Conservation (phyloP, 2,797 vertebrate genomes). For the Catostomus latipinnis region DNA sequence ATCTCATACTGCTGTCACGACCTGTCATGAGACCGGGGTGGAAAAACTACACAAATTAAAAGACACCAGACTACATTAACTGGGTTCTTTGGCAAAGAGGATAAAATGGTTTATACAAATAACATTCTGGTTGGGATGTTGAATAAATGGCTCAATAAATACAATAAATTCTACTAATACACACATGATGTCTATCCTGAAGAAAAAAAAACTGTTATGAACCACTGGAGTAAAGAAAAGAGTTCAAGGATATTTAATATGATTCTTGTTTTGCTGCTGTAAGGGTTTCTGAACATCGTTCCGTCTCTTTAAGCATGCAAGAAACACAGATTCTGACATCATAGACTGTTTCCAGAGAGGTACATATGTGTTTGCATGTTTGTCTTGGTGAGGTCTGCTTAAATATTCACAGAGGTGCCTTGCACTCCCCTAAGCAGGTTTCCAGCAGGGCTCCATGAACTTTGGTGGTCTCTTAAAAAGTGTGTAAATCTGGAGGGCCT, state of each 20-base stretch:
- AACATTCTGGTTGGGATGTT: too few species aligned
- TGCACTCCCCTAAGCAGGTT: conserved; percentile 21
- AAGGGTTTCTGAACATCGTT: neutral
- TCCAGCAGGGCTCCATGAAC: conserved; percentile 35
- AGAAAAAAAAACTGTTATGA: too few species aligned
- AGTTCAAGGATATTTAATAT: conserved; percentile 6
- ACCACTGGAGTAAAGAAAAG: neutral
- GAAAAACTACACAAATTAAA: too few species aligned
- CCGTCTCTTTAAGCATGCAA: neutral
- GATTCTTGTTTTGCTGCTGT: neutral
- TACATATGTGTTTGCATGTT: conserved; percentile 17
- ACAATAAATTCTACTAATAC: too few species aligned
- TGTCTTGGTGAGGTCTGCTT: conserved; percentile 41
- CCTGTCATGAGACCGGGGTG: too few species aligned
- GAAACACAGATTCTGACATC: conserved; percentile 25
- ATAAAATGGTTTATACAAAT: too few species aligned
- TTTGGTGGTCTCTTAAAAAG: conserved; percentile 57
- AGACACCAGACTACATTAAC: too few species aligned
- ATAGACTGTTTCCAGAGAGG: conserved; percentile 21
- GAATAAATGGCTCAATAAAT: too few species aligned
- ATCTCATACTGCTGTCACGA: too few species aligned
- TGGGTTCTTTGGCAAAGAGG: too few species aligned
- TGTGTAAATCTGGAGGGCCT: conserved; percentile 48
- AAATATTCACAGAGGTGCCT: conserved; percentile 41
- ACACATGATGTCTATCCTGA: too few species aligned